Evolutionary conservation across 1,140 invertebrate genomes (phyloP), one percentile per base, ranked within the genome.

Genomic region (Bombus balteatus): DNA sequence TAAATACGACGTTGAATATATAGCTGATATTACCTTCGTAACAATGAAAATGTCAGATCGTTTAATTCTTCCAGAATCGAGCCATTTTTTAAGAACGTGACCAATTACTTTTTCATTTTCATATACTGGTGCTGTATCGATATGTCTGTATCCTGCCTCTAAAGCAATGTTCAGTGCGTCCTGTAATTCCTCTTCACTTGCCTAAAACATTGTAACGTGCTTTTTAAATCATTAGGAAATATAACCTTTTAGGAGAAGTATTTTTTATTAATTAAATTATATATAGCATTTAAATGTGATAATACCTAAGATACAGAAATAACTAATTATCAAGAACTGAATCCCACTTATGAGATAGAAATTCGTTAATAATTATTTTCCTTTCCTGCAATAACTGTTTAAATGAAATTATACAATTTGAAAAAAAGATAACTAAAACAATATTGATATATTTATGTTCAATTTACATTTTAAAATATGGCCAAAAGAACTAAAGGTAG

Each of bases 11-110:
- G 5, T 53, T 53, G 1, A 8, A 53, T 8, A n/a, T 28, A 68
- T 59, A 66, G 28, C 41, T 0, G 10, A 47, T 82, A 80, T 71
- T 92, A 96, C 96, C 93, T 97, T 97, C 1, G 97, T 97, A 9
- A 96, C 96, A 18, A 97, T 95, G 89, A 97, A 97, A 3, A 98
- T 89, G 57, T 97, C 97, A 86, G 97, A 96, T 86, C 97, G 95
- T 82, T 95, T 97, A 9, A 96, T 87, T 92, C 95, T 96, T 8
- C 96, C 96, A n/a, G 95, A 95, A 53, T 95, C 94, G 3, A 97
- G 93, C 96, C 96, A 97, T 83, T 96, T 95, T 68, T 96, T 95
- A 0, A 97, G 91, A 8, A 96, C 96, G 66, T 95, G 95, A 5
- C 97, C 97, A 77, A 97, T 95, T 4, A 94, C 92, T 1, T 93